Percentiles rank a stretch among this genome's conserved stretches.
phyloP scores from a whole-genome alignment of 2,888 invertebrate genomes.

The Ochropleura leucogaster region DNA sequence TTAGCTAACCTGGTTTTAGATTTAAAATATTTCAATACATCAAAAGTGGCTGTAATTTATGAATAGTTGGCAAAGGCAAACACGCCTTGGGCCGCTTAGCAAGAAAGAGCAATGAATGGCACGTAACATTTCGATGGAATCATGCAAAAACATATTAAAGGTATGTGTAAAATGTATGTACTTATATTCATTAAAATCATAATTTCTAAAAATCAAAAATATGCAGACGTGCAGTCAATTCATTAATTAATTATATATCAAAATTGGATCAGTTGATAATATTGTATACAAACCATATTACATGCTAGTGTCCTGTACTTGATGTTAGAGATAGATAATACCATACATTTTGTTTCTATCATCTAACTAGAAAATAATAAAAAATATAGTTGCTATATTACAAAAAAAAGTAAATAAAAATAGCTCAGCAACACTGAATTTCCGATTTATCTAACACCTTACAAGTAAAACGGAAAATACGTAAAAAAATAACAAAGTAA shows the following conservation, averaged over 20 bases:
- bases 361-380: slow-evolving; percentile 84
- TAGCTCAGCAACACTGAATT: slow-evolving; percentile 82
- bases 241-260: slow-evolving; percentile 64
- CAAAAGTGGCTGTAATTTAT: slow-evolving; percentile 39
- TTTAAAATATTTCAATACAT: slow-evolving; percentile 49
- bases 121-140: slow-evolving; percentile 70
- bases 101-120: slow-evolving; percentile 70
- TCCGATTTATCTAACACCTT: slow-evolving; percentile 77
- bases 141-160: slow-evolving; percentile 63
- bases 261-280: slow-evolving; percentile 70
- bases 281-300: slow-evolving; percentile 71
- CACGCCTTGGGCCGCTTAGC: slow-evolving; percentile 42
- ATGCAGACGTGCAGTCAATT: slow-evolving; percentile 67
- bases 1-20: slow-evolving; percentile 42
- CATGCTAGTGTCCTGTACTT: slow-evolving; percentile 77
- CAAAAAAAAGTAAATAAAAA: slow-evolving; percentile 85
- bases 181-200: slow-evolving; percentile 67
- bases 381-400: slow-evolving; percentile 85
- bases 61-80: slow-evolving; percentile 49
- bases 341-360: slow-evolving; percentile 75
- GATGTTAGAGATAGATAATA: slow-evolving; percentile 70
- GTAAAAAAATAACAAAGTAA: slow-evolving; percentile 68
- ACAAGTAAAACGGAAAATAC: slow-evolving; percentile 70
- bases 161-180: slow-evolving; percentile 62
- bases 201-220: slow-evolving; percentile 66